phyloP scores from a whole-genome alignment of 2,113 vertebrate genomes.

The Cyanocitta stelleri region DNA sequence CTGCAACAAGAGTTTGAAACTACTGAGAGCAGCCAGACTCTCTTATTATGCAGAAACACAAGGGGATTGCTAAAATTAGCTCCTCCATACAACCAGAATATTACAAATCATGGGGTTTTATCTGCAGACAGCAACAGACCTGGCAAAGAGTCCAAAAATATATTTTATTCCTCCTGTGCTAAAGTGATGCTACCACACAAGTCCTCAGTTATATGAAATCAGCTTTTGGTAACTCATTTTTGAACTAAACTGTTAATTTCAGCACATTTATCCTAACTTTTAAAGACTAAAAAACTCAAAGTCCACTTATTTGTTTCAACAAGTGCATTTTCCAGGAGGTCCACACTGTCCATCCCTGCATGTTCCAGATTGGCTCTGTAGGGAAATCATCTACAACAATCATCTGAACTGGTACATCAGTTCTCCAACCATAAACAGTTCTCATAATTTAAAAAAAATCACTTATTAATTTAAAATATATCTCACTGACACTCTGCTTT shows the following conservation, averaged over 20 bases:
- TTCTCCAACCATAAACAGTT: not conserved
- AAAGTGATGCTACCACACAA: not conserved
- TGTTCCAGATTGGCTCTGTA: not conserved
- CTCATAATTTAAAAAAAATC: slow-evolving; percentile 27
- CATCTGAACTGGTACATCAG: not conserved
- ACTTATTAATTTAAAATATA: slow-evolving; percentile 50
- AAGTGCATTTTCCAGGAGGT: not conserved
- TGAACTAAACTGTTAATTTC: not conserved
- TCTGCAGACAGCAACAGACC: not conserved
- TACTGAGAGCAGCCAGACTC: not conserved
- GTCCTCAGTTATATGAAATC: not conserved
- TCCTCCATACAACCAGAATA: not conserved
- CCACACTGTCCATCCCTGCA: accelerated
- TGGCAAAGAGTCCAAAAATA: slow-evolving; percentile 37
- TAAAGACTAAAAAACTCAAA: not conserved
- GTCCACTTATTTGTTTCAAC: not conserved
- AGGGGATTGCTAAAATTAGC: not conserved
- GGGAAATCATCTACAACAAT: not conserved
- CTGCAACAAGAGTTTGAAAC: not conserved
- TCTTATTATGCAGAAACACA: not conserved
- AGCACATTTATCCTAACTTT: not conserved
- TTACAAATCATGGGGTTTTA: not conserved
- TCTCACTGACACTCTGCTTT: not conserved
- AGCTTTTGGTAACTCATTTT: not conserved
- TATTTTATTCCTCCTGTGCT: slow-evolving; percentile 37